phyloP scores from a whole-genome alignment of 2,888 invertebrate genomes.

The Dicyrtoma fusca region DNA sequence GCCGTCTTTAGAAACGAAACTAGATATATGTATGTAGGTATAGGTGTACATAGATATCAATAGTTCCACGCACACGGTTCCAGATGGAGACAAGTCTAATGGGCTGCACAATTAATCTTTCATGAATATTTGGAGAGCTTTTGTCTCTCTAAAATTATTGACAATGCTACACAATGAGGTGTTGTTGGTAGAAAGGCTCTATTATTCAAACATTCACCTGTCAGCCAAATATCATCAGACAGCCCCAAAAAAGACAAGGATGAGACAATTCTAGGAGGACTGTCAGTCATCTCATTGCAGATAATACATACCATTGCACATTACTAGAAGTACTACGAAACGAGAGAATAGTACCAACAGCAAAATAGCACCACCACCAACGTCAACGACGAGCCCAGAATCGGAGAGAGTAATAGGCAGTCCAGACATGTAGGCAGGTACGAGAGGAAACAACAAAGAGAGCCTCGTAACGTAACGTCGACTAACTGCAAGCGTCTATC shows the following conservation, averaged over 20 bases:
- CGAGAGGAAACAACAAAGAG: too few relatives aligned
- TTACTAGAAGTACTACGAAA: too few relatives aligned
- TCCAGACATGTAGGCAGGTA: too few relatives aligned
- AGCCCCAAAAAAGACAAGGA: background rate
- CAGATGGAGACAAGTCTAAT: constrained; percentile 4
- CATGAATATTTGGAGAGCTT: constrained; percentile 17
- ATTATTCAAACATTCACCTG: constrained; percentile 31
- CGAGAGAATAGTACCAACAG: too few relatives aligned
- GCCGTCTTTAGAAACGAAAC: too few relatives aligned
- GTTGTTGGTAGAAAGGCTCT: constrained; percentile 6
- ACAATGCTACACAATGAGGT: constrained; percentile 15
- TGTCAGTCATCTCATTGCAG: constrained; percentile 3
- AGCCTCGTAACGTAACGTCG: too few relatives aligned
- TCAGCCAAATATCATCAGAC: constrained; percentile 25
- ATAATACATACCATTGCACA: background rate
- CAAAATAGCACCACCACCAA: too few relatives aligned
- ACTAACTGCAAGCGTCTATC: too few relatives aligned
- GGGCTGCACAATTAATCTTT: constrained; percentile 29
- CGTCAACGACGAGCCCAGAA: too few relatives aligned
- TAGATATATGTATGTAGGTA: too few relatives aligned
- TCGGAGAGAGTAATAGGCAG: too few relatives aligned
- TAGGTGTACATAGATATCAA: background rate
- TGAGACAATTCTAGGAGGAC: background rate
- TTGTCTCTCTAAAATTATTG: constrained; percentile 16
- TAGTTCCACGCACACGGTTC: background rate